A percentile compares a stretch with the other conserved stretches of the same genome.
Conservation (phyloP, 2,797 vertebrate genomes). For the Sebastes diploproa region DNA sequence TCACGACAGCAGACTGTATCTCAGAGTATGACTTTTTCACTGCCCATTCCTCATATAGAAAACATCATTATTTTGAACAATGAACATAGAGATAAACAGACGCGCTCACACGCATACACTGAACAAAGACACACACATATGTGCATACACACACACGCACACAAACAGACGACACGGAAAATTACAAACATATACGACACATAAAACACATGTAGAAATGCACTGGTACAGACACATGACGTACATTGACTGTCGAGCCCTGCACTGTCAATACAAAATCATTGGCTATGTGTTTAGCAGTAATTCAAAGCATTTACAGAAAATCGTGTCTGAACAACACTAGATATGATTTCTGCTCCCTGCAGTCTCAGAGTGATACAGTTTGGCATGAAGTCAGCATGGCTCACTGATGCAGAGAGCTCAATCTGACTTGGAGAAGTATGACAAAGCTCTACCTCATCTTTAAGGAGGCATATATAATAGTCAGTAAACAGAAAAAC, state of each 20-base stretch:
- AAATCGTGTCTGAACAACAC: background rate
- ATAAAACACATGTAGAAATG: conserved; percentile 82
- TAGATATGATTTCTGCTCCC: conserved; percentile 5
- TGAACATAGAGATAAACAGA: conserved; percentile 73
- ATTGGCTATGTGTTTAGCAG: conserved; percentile 26
- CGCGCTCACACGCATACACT: conserved; percentile 54
- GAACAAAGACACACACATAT: conserved; percentile 43
- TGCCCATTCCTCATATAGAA: conserved; percentile 69
- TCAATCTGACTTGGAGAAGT: conserved; percentile 29
- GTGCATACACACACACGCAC: conserved; percentile 23
- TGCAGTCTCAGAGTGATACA: conserved; percentile 10
- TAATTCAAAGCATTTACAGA: conserved; percentile 11
- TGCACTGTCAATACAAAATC: conserved; percentile 42
- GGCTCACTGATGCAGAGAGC: conserved; percentile 54
- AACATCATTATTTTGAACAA: conserved; percentile 79
- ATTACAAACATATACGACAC: conserved; percentile 62
- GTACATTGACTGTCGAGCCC: conserved; percentile 69
- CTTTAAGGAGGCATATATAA: background rate
- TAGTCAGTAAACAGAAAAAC: background rate
- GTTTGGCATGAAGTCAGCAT: conserved; percentile 29
- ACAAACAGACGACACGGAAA: conserved; percentile 48
- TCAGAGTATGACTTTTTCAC: conserved; percentile 82
- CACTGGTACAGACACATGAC: conserved; percentile 78
- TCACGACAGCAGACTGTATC: conserved; percentile 46
- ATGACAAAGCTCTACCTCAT: conserved; percentile 14